A percentile compares a stretch with the other conserved stretches of the same genome.
Conservation (phyloP, 2,113 vertebrate species). For the Condylura cristata region DNA sequence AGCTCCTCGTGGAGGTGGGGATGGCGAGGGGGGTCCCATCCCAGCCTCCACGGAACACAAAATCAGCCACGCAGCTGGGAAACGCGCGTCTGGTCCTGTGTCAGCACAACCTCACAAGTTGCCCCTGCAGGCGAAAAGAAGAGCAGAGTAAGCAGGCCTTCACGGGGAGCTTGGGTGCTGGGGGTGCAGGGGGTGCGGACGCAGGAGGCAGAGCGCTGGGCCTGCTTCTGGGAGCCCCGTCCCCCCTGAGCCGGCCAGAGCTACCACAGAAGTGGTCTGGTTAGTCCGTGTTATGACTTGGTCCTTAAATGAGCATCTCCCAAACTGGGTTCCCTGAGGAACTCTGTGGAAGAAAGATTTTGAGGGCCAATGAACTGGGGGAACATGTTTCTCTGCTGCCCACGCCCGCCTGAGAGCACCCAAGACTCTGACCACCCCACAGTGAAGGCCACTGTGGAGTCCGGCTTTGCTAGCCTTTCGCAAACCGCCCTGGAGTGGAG, state of each 20-base stretch:
- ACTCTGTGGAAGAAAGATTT: background rate
- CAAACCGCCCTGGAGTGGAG: background rate
- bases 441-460: background rate
- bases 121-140: background rate
- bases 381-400: background rate
- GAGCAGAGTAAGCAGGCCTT: fast-evolving
- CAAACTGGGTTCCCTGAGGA: background rate
- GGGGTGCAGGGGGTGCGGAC: too few relatives aligned
- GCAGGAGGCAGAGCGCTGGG: too few relatives aligned
- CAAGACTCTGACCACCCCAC: background rate
- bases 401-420: fast-evolving
- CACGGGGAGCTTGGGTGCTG: too few relatives aligned
- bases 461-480: background rate
- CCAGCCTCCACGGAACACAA: fast-evolving
- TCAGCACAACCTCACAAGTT: fast-evolving
- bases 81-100: fast-evolving
- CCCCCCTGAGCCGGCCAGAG: background rate
- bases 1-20: background rate
- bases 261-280: background rate
- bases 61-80: fast-evolving
- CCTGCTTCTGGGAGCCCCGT: background rate
- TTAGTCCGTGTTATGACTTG: fast-evolving
- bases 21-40: fast-evolving
- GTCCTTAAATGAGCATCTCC: background rate
- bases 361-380: background rate